Conservation (phyloP, 92 coral and sea anemone genomes). For the Desmophyllum pertusum region DNA sequence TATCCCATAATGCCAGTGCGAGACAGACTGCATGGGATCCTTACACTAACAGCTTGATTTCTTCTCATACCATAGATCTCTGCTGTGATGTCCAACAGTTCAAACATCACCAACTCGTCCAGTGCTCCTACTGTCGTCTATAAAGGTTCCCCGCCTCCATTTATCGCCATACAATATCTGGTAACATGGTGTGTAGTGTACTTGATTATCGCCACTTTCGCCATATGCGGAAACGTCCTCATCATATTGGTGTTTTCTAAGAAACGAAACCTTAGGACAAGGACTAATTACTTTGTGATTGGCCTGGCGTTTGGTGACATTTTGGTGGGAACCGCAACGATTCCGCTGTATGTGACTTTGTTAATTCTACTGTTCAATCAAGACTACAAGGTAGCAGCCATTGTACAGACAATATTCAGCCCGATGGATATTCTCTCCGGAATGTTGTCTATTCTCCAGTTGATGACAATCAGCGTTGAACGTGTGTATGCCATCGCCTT, state of each 20-base stretch:
- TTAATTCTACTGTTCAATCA: constrained; percentile 48
- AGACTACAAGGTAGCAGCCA: constrained; percentile 27
- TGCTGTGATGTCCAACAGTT: constrained; percentile 28
- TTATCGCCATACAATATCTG: constrained; percentile 48
- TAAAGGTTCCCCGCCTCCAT: constrained; percentile 27
- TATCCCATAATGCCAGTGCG: background rate
- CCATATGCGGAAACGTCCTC: constrained; percentile 70
- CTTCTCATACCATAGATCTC: background rate
- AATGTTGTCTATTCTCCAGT: constrained; percentile 77
- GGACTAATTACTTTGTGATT: constrained; percentile 78
- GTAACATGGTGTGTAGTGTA: constrained; percentile 64
- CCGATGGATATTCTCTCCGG: constrained; percentile 83
- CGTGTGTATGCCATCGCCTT: constrained; percentile 80
- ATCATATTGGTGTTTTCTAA: constrained; percentile 78
- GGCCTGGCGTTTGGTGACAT: constrained; percentile 77
- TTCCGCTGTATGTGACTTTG: constrained; percentile 67
- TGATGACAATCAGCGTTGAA: constrained; percentile 78
- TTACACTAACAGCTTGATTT: background rate
- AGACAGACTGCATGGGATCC: background rate
- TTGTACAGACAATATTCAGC: constrained; percentile 61
- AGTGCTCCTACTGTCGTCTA: background rate
- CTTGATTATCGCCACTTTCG: constrained; percentile 54
- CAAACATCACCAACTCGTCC: constrained; percentile 29
- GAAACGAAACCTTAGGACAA: constrained; percentile 73
- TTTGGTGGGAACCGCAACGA: constrained; percentile 66